A percentile compares a stretch with the other conserved stretches of the same genome.
phyloP scores from a whole-genome alignment of 2,113 vertebrate species.

The Bos javanicus region DNA sequence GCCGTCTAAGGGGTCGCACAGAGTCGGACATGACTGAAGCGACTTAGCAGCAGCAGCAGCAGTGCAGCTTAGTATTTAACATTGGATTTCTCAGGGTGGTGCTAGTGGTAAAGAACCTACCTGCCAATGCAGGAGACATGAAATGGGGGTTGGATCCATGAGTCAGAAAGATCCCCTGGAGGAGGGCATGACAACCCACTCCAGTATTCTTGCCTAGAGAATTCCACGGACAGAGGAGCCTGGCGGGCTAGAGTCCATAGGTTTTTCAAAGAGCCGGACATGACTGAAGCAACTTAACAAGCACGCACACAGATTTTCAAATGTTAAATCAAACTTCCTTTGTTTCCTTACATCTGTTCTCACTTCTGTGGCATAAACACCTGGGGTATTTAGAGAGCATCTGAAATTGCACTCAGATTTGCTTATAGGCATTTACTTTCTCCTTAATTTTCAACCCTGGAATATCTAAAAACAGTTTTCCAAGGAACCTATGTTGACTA shows the following conservation, averaged over 20 bases:
- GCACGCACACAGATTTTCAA: not conserved
- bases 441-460: not conserved
- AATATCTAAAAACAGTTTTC: not conserved
- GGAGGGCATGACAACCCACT: not conserved
- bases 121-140: not conserved
- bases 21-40: too few relatives aligned
- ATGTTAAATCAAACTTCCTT: not conserved
- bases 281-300: not conserved
- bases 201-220: not conserved
- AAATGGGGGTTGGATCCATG: not conserved
- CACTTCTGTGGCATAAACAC: not conserved
- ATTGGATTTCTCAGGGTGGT: not conserved
- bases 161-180: not conserved
- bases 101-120: not conserved
- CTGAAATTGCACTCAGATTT: not conserved
- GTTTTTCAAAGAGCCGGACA: accelerated
- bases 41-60: too few relatives aligned
- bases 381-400: not conserved
- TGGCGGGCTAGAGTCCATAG: not conserved
- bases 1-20: too few relatives aligned
- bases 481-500: not conserved
- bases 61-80: not conserved
- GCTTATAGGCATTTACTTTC: not conserved
- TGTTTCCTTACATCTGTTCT: not conserved
- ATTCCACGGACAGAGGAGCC: not conserved